These are phyloP conservation scores for Dryadula phaetusa DNA, from an alignment of 2,888 invertebrate species.

Conservation along the genomic window DNA sequence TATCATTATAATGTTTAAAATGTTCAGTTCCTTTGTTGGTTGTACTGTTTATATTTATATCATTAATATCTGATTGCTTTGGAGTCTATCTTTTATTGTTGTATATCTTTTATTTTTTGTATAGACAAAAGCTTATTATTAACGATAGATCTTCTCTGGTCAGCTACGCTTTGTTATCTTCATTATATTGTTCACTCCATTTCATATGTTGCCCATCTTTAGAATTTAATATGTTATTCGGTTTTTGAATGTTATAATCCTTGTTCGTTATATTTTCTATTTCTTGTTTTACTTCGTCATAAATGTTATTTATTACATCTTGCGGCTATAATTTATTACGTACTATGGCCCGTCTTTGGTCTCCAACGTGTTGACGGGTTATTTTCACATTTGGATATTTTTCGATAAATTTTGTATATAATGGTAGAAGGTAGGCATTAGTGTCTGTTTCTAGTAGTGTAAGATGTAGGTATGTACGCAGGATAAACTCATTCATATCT, in stretches of 20 bases:
- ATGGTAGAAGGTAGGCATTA: constrained; percentile 27
- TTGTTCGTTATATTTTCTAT: background rate
- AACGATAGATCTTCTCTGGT: constrained; percentile 39
- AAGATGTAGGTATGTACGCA: constrained; percentile 33
- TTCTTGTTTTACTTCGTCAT: constrained; percentile 13
- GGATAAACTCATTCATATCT: constrained; percentile 40
- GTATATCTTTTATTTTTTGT: constrained; percentile 17
- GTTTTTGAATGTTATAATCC: background rate
- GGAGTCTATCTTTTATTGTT: background rate
- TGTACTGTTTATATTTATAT: background rate
- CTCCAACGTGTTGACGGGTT: constrained; percentile 39
- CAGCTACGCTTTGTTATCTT: constrained; percentile 37
- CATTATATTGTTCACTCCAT: constrained; percentile 25
- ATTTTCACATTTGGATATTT: constrained; percentile 35
- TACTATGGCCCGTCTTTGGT: constrained; percentile 40
- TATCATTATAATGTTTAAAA: background rate
- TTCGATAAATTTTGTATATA: constrained; percentile 33
- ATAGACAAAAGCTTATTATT: constrained; percentile 27
- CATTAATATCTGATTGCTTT: background rate
- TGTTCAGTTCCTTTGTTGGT: background rate
- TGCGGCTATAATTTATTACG: constrained; percentile 25
- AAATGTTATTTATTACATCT: background rate
- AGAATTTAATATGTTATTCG: background rate
- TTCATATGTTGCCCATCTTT: background rate
- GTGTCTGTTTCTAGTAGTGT: constrained; percentile 33